These are phyloP conservation scores for Chloropsis cyanopogon DNA, from an alignment of 2,113 vertebrate genomes.

Conservation along the genomic window DNA sequence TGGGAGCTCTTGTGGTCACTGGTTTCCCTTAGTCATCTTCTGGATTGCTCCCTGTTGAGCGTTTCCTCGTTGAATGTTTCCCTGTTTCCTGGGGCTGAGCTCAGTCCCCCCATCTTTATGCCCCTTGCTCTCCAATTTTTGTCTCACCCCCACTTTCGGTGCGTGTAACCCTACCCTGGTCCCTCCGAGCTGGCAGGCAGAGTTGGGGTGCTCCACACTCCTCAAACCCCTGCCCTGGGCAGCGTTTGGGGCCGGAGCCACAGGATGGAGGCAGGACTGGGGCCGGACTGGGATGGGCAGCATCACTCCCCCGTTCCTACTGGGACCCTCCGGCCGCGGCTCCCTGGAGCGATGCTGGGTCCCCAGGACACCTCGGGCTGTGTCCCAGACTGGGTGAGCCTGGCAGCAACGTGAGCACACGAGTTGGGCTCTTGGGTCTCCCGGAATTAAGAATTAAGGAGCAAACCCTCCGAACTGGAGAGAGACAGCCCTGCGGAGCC, in stretches of 20 bases:
- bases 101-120: background rate
- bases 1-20: background rate
- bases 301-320: rapidly evolving
- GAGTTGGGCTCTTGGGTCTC: background rate
- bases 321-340: rapidly evolving
- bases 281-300: background rate
- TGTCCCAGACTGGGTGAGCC: background rate
- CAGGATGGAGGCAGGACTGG: background rate
- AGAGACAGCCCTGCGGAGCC: background rate
- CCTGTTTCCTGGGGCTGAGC: background rate
- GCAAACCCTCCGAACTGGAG: background rate
- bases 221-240: background rate
- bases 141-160: background rate
- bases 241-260: rapidly evolving
- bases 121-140: background rate
- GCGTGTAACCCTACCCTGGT: rapidly evolving
- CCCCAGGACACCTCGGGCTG: background rate
- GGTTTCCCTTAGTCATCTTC: background rate
- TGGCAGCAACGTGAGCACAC: background rate
- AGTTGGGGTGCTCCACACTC: background rate
- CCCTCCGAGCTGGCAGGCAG: background rate
- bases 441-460: background rate
- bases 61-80: background rate
- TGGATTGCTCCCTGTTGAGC: background rate
- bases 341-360: rapidly evolving